Evolutionary conservation across 2,888 invertebrate species (phyloP).

Genomic region (Chorisops tibialis): DNA sequence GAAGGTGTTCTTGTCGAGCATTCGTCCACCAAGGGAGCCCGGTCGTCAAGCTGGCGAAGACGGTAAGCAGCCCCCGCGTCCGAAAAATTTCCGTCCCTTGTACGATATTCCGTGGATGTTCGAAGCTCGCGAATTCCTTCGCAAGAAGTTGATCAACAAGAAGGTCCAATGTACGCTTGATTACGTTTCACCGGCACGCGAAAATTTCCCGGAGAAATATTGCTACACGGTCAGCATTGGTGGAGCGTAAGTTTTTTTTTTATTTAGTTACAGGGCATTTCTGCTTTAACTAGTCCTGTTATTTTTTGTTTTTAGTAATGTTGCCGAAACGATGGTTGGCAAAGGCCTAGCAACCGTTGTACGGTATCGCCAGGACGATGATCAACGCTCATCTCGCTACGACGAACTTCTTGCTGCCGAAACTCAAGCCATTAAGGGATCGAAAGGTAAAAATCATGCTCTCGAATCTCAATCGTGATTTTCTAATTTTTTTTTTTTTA

Average conservation of each 20-base stretch:
- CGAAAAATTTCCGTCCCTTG: conserved; percentile 80
- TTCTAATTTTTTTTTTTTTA: neutral
- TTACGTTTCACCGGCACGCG: conserved; percentile 93
- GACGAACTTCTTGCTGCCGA: conserved; percentile 92
- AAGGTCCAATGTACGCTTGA: conserved; percentile 89
- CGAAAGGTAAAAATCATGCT: conserved; percentile 49
- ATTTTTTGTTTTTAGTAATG: conserved; percentile 63
- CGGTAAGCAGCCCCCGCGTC: conserved; percentile 63
- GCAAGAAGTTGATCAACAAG: conserved; percentile 94
- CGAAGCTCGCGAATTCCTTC: conserved; percentile 94
- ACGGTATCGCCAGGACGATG: conserved; percentile 91
- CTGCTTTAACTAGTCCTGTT: neutral
- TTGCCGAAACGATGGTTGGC: conserved; percentile 88
- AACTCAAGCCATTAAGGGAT: conserved; percentile 83
- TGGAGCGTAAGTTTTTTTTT: conserved; percentile 60
- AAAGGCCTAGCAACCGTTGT: conserved; percentile 93
- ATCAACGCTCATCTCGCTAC: conserved; percentile 90
- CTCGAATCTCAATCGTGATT: neutral
- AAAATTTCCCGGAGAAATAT: conserved; percentile 89
- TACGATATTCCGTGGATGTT: conserved; percentile 99
- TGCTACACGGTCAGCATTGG: conserved; percentile 90
- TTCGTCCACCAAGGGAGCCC: conserved; percentile 84
- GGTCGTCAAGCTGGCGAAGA: conserved; percentile 62
- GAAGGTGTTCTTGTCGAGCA: conserved; percentile 94
- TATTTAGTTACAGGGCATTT: neutral